These are phyloP conservation scores for Aphelenchoides fujianensis DNA, from an alignment of 1,140 invertebrate genomes.

Conservation along the genomic window DNA sequence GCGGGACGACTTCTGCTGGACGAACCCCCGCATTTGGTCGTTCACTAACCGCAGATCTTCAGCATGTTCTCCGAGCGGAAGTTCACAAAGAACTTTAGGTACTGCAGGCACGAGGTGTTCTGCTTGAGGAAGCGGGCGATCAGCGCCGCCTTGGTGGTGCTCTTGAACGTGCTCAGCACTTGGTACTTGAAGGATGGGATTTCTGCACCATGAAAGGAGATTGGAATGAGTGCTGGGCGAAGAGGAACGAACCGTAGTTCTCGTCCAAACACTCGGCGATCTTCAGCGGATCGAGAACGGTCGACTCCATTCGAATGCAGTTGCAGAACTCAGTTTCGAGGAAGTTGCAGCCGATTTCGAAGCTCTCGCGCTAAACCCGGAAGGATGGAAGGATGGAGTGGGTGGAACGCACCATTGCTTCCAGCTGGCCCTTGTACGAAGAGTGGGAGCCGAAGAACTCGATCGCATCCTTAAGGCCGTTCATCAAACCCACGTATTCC, in stretches of 20 bases:
- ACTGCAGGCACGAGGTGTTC: conserved; percentile 38
- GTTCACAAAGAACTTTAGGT: conserved; percentile 33
- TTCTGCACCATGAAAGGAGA: conserved; percentile 36
- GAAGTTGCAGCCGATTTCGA: conserved; percentile 50
- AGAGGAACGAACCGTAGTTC: conserved; percentile 50
- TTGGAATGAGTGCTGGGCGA: conserved; percentile 5
- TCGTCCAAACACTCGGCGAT: conserved; percentile 54
- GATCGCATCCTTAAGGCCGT: conserved; percentile 57
- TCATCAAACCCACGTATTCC: conserved; percentile 59
- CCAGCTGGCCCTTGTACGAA: conserved; percentile 51
- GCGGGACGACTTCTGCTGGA: conserved; percentile 26
- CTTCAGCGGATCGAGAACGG: conserved; percentile 40
- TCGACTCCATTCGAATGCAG: conserved; percentile 42
- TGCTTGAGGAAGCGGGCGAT: conserved; percentile 47
- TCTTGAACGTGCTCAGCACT: conserved; percentile 46
- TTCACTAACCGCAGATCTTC: conserved; percentile 42
- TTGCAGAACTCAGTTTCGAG: conserved; percentile 57
- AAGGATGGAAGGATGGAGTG: neutral
- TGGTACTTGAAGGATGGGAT: conserved; percentile 45
- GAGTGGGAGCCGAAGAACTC: conserved; percentile 54
- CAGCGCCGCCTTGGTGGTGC: conserved; percentile 37
- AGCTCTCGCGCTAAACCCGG: conserved; percentile 34
- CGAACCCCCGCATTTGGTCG: conserved; percentile 41
- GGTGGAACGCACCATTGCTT: conserved; percentile 55
- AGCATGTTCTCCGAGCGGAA: conserved; percentile 53